These are phyloP conservation scores for Nyctalus aviator DNA, from an alignment of 2,797 vertebrate species.

Conservation along the genomic window DNA sequence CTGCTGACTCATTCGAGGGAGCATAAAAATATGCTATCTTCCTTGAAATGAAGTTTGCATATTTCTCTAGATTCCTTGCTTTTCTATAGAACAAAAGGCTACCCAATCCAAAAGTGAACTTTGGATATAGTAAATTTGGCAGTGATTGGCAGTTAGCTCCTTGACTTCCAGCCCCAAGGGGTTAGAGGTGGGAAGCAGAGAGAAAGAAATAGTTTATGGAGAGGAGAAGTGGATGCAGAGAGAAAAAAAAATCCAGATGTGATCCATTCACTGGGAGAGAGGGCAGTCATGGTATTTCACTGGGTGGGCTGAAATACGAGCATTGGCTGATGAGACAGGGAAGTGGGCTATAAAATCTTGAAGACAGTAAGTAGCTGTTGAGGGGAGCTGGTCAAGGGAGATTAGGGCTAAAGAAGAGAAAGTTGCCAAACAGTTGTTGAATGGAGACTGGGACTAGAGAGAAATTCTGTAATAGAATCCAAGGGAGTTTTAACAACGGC, in stretches of 20 bases:
- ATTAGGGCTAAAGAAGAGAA: neutral
- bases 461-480: neutral
- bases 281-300: neutral
- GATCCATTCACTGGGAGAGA: neutral
- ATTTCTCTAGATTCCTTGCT: constrained; percentile 32
- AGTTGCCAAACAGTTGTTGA: neutral
- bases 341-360: neutral
- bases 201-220: neutral
- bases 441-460: neutral
- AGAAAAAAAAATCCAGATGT: neutral
- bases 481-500: constrained; percentile 3
- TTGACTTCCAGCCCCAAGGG: neutral
- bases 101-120: neutral
- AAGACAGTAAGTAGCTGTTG: neutral
- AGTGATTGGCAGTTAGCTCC: neutral
- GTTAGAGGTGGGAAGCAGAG: neutral
- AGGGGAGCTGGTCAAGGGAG: neutral
- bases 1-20: neutral
- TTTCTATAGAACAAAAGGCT: constrained; percentile 9
- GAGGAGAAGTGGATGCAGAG: neutral
- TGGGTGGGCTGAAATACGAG: neutral
- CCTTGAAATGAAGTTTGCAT: neutral
- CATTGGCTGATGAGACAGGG: neutral
- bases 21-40: neutral
- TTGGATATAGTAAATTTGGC: neutral